Evolutionary conservation across 2,888 invertebrate species (phyloP), one percentile per base, ranked within the genome.

Genomic region (Nomada lathburiana): DNA sequence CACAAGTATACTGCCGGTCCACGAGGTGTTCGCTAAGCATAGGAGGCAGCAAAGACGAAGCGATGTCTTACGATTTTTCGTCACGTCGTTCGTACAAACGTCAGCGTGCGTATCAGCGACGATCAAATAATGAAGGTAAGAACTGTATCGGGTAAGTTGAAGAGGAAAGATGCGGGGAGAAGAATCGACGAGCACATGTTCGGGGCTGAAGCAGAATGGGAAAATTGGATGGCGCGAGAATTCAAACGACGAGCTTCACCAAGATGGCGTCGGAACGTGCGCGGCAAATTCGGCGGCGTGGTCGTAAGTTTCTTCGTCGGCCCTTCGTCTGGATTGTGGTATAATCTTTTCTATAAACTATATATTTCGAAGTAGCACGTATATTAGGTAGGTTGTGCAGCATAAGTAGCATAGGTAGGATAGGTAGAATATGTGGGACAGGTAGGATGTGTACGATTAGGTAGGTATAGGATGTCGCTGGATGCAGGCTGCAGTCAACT

Each of bases 251-350:
- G 47, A 20, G 4, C 1, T 3, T 18, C 36, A 68, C n/a, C 71
- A 65, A 57, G 4, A 57, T 72, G 72, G 73, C 65, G 57, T 55
- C 29, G 29, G 16, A 1, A 11, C 10, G 10, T 47, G 20, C 55
- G 64, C 65, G 65, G 57, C 1, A 55, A 44, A 47, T 57, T 64
- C 26, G 26, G 16, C 47, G 47, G 0, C 16, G 2, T 47, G 1
- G 13, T 47, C 47, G 16, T 16, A 47, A 7, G 47, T 16, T 47
- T 47, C 47, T 2, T 11, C 47, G 16, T 47, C 47, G 47, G 47
- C 11, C 0, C 3, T 47, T 47, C 47, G 11, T 47, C 47, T 47
- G 16, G 16, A 47, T 16, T 11, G 47, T 47, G 47, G 47, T 47
- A 47, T 16, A 16, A 11, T 2, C 47, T 47, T 47, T 47, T 47